Percentiles rank a stretch among this genome's conserved stretches.
phyloP scores from a whole-genome alignment of 1,140 invertebrate genomes.

The Lucilia cuprina region DNA sequence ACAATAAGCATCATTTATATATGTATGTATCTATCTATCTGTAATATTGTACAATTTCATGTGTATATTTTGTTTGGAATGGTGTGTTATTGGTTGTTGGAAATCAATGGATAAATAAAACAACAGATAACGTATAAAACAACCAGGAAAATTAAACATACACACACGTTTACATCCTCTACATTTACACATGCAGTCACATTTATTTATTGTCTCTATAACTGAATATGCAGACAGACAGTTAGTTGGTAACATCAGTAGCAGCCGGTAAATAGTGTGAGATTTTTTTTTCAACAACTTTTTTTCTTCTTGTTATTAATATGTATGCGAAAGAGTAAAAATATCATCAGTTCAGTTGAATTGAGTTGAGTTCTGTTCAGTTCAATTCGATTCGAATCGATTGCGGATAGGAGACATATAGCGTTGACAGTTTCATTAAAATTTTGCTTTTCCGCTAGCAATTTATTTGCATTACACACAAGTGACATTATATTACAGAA shows the following conservation, averaged over 20 bases:
- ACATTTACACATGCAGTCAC: no score
- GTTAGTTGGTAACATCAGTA: neutral
- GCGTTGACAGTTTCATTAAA: constrained; percentile 29
- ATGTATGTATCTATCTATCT: no score
- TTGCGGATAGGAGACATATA: neutral
- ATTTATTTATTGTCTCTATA: no score
- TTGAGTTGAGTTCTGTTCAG: neutral
- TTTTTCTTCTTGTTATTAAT: no score
- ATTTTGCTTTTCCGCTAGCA: constrained; percentile 19
- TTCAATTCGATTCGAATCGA: neutral
- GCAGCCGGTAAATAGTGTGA: neutral
- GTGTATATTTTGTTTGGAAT: neutral
- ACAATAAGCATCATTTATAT: neutral
- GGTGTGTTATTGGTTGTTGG: neutral
- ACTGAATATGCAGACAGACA: no score
- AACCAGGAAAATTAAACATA: no score
- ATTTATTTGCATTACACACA: constrained; percentile 19
- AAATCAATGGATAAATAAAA: constrained; percentile 22
- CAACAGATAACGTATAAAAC: neutral
- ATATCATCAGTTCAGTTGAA: neutral
- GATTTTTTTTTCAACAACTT: neutral
- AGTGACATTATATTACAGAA: constrained; percentile 25
- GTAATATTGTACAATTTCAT: neutral
- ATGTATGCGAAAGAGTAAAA: neutral
- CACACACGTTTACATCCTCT: no score